phyloP scores from a whole-genome alignment of 1,140 invertebrate species.

The Pachyrhynchus sulphureomaculatus region DNA sequence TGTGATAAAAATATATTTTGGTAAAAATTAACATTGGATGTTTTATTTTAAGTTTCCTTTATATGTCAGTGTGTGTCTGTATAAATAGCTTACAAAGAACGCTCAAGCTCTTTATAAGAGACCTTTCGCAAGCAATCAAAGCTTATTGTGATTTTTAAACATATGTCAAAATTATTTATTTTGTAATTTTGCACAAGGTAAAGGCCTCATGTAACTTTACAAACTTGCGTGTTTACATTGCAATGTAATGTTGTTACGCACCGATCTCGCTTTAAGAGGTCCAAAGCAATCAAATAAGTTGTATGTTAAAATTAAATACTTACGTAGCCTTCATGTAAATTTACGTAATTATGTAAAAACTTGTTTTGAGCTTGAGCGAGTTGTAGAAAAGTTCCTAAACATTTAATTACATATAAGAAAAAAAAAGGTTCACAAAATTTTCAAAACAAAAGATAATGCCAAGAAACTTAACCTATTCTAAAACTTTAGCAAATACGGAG shows the following conservation, averaged over 20 bases:
- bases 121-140: slow-evolving; percentile 1
- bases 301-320: background rate
- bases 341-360: background rate
- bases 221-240: background rate
- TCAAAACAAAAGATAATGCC: slow-evolving; percentile 39
- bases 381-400: slow-evolving; percentile 14
- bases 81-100: slow-evolving; percentile 34
- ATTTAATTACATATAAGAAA: background rate
- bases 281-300: background rate
- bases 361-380: slow-evolving; percentile 5
- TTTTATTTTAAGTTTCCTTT: slow-evolving; percentile 41
- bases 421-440: slow-evolving; percentile 47
- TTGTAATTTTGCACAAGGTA: slow-evolving; percentile 9
- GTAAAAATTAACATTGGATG: slow-evolving; percentile 39
- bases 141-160: slow-evolving; percentile 18
- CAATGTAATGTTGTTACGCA: slow-evolving; percentile 6
- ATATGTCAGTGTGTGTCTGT: slow-evolving; percentile 33
- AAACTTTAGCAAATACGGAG: slow-evolving; percentile 40
- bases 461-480: slow-evolving; percentile 45
- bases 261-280: background rate
- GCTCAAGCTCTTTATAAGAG: slow-evolving; percentile 38
- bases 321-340: background rate
- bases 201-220: background rate
- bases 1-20: slow-evolving; percentile 48
- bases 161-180: slow-evolving; percentile 10